Base-by-base conservation (phyloP, 2,888 invertebrate genomes). In the Ornithoptera priamus region DNA sequence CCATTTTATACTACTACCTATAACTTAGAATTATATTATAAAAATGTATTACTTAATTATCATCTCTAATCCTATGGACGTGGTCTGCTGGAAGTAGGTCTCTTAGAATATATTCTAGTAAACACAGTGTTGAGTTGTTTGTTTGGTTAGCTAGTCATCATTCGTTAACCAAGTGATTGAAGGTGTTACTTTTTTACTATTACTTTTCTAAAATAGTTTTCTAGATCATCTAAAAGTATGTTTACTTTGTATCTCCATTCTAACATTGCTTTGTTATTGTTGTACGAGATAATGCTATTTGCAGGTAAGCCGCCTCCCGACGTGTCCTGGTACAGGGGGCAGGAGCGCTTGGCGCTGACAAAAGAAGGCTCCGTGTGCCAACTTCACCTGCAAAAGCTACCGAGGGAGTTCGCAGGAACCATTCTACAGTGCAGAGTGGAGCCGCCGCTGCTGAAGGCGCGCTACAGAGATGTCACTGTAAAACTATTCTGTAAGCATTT, bases 291-390 rank as follows among this genome's bases (percentile, higher is more conserved):
- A 39, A 39, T 50, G 18, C 22, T 64, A 50, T 67, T 64, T 78
- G 8, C 82, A 97, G 97, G 97, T 70, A 95, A 95, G 74, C 97
- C 98, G 0, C 93, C 94, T 59, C 97, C 97, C 39, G 94, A 95
- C 74, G 95, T 97, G 17, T 96, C 95, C 20, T 97, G 97, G 97
- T 97, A 96, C 95, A 94, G 94, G 74, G 96, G 96, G 71, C 94
- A 94, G 39, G 94, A 95, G 71, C 93, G 97, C 74, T 89, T 97
- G 70, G 96, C 97, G 75, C 94, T 94, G 74, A 96, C 95, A 66
- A 96, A 96, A 77, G 95, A 94, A 63, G 95, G 95, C 50, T 94
- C 94, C 57, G 95, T 96, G 30, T 97, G 97, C 86, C 96, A 97
- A 80, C 92, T 97, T 74, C 94, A 95, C 79, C 94, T 97, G 74